These are phyloP conservation scores for Goniozus legneri DNA, from an alignment of 1,140 invertebrate genomes.

Conservation along the genomic window DNA sequence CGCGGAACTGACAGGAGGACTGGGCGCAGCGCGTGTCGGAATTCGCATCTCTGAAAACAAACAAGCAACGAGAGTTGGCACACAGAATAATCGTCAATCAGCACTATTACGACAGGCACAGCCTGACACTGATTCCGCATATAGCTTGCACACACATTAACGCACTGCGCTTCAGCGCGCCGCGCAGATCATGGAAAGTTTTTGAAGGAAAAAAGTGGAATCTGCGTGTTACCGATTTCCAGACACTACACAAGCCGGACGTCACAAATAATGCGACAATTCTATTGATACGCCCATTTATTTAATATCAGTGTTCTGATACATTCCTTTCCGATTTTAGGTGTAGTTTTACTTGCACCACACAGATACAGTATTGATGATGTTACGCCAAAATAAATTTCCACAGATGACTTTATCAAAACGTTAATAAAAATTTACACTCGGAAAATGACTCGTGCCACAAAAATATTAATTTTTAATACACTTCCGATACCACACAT, in stretches of 20 bases:
- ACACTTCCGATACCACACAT: slow-evolving; percentile 11
- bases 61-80: slow-evolving; percentile 5
- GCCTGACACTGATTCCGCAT: slow-evolving; percentile 31
- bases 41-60: slow-evolving; percentile 43
- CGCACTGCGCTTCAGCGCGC: slow-evolving; percentile 6
- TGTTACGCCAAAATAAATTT: background rate
- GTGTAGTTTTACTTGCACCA: background rate
- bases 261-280: background rate
- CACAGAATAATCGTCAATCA: background rate
- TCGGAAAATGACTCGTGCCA: background rate
- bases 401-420: background rate
- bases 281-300: background rate
- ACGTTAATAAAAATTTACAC: background rate
- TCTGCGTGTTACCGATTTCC: slow-evolving; percentile 10
- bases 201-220: slow-evolving; percentile 9
- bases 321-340: background rate
- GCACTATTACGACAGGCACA: slow-evolving; percentile 5
- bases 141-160: slow-evolving; percentile 8
- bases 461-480: slow-evolving; percentile 2
- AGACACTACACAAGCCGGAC: slow-evolving; percentile 7
- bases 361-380: background rate
- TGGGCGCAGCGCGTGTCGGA: slow-evolving; percentile 45
- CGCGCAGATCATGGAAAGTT: no score
- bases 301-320: slow-evolving; percentile 2
- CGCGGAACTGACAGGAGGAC: slow-evolving; percentile 32